Conservation (phyloP, 2,113 vertebrate genomes). For the Sinocyclocheilus grahami region DNA sequence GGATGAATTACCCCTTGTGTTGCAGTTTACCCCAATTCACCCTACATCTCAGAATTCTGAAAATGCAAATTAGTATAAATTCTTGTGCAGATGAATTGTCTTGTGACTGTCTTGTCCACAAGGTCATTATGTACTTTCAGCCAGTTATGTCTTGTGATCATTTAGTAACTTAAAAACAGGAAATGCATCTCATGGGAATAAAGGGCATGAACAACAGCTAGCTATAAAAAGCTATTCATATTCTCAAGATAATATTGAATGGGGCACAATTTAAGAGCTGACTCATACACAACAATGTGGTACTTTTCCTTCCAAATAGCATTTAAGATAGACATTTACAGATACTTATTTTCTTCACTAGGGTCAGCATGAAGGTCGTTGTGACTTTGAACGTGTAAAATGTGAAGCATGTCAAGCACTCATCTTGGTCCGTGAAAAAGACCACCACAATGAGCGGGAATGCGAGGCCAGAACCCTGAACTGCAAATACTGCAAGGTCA, state of each 20-base stretch:
- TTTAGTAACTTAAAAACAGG: neutral
- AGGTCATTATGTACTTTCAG: neutral
- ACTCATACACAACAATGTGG: neutral
- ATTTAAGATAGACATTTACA: neutral
- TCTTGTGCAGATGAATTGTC: neutral
- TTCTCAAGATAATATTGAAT: neutral
- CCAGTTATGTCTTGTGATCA: neutral
- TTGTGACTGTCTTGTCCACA: neutral
- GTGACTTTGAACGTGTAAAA: slow-evolving; percentile 77
- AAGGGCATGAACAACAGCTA: neutral
- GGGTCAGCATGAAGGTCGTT: slow-evolving; percentile 79
- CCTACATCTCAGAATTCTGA: neutral
- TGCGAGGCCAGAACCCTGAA: slow-evolving; percentile 81
- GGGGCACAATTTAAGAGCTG: neutral
- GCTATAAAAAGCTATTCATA: neutral
- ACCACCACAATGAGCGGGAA: slow-evolving; percentile 81
- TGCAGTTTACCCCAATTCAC: neutral
- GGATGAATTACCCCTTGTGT: too few relatives aligned
- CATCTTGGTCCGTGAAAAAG: slow-evolving; percentile 79
- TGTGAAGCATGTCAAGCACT: slow-evolving; percentile 78
- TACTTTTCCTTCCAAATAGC: neutral
- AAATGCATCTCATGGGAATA: neutral
- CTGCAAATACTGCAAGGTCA: slow-evolving; percentile 82
- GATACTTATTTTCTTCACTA: slow-evolving; percentile 20
- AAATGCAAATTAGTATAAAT: neutral